Evolutionary conservation across 2,113 vertebrate genomes (phyloP).

Genomic region (Nyctereutes procyonoides): DNA sequence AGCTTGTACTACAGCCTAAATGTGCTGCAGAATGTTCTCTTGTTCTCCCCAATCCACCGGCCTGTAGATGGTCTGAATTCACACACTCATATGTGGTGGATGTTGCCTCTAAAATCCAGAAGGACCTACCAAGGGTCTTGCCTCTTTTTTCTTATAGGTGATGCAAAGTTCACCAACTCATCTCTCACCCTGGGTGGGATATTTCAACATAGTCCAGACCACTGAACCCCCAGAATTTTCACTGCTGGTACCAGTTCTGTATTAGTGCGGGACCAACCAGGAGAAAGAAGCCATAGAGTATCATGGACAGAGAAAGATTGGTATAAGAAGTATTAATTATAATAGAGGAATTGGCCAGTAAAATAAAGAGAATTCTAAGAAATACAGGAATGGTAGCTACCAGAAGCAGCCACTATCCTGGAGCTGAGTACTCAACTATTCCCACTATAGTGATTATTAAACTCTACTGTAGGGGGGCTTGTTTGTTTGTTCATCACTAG

Average conservation of each 20-base stretch:
- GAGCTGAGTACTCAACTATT: neutral
- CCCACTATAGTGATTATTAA: neutral
- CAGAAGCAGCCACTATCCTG: neutral
- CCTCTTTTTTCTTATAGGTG: neutral
- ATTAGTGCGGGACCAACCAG: neutral
- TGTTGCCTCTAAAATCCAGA: neutral
- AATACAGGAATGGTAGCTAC: neutral
- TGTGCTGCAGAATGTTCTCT: neutral
- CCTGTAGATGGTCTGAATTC: neutral
- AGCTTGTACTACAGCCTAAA: neutral
- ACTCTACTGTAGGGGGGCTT: neutral
- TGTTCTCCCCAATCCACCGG: neutral
- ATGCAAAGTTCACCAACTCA: neutral
- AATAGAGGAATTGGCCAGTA: neutral
- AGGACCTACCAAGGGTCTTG: neutral
- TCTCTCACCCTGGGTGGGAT: neutral
- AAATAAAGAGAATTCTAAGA: neutral
- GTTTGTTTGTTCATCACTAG: neutral
- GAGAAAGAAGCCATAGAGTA: constrained; percentile 37
- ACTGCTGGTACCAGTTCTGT: neutral
- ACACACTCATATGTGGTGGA: neutral
- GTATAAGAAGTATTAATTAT: neutral
- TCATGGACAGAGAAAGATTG: neutral
- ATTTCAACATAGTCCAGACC: neutral
- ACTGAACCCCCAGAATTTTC: neutral